These are phyloP conservation scores for Phengaris arion DNA, from an alignment of 2,888 invertebrate genomes.

Conservation along the genomic window DNA sequence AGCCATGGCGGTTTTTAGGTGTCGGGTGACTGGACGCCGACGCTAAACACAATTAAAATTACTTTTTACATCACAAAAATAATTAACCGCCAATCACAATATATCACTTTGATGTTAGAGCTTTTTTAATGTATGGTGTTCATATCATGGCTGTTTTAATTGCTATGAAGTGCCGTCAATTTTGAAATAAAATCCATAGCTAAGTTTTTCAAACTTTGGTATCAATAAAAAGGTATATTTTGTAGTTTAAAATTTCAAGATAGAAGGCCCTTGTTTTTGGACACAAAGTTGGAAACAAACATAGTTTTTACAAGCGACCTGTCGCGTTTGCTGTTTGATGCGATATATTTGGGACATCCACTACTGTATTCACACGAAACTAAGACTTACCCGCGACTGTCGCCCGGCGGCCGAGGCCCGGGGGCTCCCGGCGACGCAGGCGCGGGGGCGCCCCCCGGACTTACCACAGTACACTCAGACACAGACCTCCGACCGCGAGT, in stretches of 20 bases:
- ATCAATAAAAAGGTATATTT: neutral
- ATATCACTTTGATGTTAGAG: conserved; percentile 2
- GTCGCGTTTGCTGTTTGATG: neutral
- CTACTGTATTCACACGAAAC: neutral
- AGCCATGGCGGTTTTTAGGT: neutral
- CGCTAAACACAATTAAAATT: neutral
- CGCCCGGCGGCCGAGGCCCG: neutral
- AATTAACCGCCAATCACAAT: conserved; percentile 21
- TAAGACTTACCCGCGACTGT: conserved; percentile 5
- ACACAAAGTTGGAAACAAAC: too few relatives aligned
- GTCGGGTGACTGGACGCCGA: neutral
- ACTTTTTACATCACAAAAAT: conserved; percentile 14
- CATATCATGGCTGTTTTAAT: neutral
- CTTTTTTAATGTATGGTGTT: neutral
- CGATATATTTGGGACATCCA: neutral
- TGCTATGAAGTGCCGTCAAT: neutral
- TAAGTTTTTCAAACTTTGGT: neutral
- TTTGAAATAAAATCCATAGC: neutral
- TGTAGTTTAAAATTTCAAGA: neutral
- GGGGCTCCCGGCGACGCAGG: neutral
- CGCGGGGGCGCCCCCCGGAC: conserved; percentile 24
- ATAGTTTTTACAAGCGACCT: neutral
- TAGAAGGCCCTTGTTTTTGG: neutral
- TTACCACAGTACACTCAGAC: conserved; percentile 40
- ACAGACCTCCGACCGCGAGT: conserved; percentile 42